Evolutionary conservation across 2,797 vertebrate species (phyloP).

Genomic region (Melopsittacus undulatus): DNA sequence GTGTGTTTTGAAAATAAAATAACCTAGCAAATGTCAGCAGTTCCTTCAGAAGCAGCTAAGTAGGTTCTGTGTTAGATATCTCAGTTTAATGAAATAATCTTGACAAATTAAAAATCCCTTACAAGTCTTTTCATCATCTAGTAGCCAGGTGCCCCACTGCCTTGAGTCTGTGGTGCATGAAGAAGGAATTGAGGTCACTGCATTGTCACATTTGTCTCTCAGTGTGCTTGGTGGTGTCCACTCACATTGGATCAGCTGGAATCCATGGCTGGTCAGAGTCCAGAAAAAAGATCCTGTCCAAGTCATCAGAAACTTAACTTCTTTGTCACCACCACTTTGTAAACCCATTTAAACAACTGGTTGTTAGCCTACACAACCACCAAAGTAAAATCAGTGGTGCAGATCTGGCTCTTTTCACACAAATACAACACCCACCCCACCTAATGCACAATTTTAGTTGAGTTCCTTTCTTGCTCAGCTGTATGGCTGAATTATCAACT

Average conservation of each 20-base stretch:
- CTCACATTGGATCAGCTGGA: neutral
- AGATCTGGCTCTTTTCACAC: neutral
- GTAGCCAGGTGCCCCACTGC: fast-evolving
- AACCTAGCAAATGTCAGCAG: neutral
- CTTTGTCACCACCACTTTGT: neutral
- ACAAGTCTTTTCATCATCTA: neutral
- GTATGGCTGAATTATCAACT: neutral
- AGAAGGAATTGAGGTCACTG: neutral
- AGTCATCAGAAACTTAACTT: neutral
- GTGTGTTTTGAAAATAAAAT: neutral
- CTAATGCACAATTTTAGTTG: neutral
- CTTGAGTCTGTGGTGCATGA: fast-evolving
- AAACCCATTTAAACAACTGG: neutral
- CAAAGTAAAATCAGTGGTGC: neutral
- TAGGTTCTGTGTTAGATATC: neutral
- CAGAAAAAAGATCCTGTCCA: neutral
- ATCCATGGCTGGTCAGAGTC: fast-evolving
- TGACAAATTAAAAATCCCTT: neutral
- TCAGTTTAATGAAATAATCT: neutral
- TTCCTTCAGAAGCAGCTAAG: neutral
- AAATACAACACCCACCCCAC: fast-evolving
- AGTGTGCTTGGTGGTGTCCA: neutral
- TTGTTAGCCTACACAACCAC: neutral
- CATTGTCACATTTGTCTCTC: fast-evolving
- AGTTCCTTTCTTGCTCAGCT: fast-evolving